phyloP scores from a whole-genome alignment of 1,140 invertebrate genomes.

The Drosophila nikananu region DNA sequence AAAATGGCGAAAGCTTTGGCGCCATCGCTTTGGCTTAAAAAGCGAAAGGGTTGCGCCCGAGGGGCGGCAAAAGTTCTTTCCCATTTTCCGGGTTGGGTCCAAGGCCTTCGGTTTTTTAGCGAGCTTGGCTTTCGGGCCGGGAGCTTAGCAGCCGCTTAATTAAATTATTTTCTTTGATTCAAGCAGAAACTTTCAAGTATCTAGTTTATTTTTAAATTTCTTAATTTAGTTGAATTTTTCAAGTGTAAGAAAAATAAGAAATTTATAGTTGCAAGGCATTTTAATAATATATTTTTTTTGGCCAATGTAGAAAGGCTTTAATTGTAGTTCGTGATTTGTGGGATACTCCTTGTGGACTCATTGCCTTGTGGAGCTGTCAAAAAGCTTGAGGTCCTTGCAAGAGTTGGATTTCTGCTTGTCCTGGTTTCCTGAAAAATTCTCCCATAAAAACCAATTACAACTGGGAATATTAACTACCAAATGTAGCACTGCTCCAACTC shows the following conservation, averaged over 20 bases:
- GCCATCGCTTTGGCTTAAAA: constrained; percentile 74
- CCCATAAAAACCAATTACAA: neutral
- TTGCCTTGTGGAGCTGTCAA: neutral
- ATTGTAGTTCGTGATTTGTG: neutral
- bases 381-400: neutral
- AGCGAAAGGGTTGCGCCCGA: constrained; percentile 75
- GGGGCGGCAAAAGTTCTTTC: constrained; percentile 35
- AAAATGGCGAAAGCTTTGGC: constrained; percentile 82
- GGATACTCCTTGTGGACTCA: neutral
- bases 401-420: neutral
- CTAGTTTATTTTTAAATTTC: neutral
- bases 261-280: too few species aligned
- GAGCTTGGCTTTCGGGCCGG: neutral
- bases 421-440: neutral
- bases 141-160: neutral
- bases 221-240: too few species aligned
- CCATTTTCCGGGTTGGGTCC: constrained; percentile 16
- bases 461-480: neutral
- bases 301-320: neutral
- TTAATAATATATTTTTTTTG: neutral
- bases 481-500: too few species aligned
- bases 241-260: neutral
- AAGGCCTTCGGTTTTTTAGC: constrained; percentile 11
- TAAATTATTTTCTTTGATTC: neutral
- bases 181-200: neutral